These are phyloP conservation scores for Nycticorax nycticorax DNA, from an alignment of 2,113 vertebrate species.

Conservation along the genomic window DNA sequence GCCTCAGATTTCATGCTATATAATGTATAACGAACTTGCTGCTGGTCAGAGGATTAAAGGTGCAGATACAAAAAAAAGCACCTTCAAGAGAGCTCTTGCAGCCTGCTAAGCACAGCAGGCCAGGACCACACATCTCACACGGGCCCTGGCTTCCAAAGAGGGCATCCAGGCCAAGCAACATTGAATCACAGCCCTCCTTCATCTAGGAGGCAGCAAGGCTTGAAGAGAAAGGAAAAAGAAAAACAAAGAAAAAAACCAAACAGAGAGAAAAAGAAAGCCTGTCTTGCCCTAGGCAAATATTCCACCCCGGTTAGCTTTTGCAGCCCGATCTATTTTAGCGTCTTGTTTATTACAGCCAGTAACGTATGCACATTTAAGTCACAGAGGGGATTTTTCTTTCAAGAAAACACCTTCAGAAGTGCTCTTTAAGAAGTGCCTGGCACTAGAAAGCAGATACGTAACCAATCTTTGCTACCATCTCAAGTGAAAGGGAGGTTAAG, in stretches of 20 bases:
- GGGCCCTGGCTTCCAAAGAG: not conserved
- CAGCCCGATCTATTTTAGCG: not conserved
- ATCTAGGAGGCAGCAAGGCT: not conserved
- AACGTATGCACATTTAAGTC: not conserved
- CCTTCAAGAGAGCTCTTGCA: not conserved
- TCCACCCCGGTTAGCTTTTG: not conserved
- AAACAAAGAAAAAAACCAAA: not conserved
- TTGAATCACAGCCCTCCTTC: not conserved
- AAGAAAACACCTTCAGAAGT: slow-evolving; percentile 3
- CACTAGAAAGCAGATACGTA: not conserved
- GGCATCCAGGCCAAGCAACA: not conserved
- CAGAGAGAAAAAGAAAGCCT: not conserved
- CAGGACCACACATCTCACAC: not conserved
- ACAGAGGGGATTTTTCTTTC: not conserved
- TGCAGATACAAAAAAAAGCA: not conserved
- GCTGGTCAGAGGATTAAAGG: not conserved
- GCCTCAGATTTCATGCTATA: not conserved
- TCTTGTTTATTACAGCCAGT: not conserved
- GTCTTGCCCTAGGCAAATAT: slow-evolving; percentile 11
- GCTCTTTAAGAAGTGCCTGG: not conserved
- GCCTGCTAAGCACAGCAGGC: not conserved
- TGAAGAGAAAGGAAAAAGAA: not conserved
- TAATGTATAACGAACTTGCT: not conserved
- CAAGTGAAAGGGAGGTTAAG: not conserved
- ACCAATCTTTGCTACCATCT: not conserved